A percentile compares a stretch with the other conserved stretches of the same genome.
Conservation (phyloP, 2,797 vertebrate species). For the Choloepus didactylus region DNA sequence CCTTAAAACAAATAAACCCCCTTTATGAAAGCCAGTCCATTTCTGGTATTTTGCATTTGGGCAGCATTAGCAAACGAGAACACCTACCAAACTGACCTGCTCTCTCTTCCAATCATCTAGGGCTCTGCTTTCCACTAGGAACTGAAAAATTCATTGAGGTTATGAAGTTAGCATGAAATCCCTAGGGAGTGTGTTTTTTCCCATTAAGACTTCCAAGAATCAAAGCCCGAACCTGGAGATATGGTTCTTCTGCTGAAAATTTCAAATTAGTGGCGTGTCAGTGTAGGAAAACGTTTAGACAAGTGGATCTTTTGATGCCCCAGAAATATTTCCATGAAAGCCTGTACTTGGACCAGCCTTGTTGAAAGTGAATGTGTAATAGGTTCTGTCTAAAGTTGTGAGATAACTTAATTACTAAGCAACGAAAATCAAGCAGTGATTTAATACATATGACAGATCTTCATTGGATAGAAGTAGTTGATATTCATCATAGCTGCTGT, state of each 20-base stretch:
- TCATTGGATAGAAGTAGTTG: constrained; percentile 24
- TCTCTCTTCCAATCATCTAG: neutral
- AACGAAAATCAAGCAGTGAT: constrained; percentile 19
- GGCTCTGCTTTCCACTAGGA: neutral
- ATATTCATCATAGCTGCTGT: constrained; percentile 5
- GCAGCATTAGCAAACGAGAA: too few relatives aligned
- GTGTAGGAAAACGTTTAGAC: neutral
- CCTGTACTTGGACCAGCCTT: neutral
- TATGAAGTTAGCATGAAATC: neutral
- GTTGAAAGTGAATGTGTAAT: neutral
- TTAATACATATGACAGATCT: neutral
- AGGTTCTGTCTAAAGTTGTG: neutral
- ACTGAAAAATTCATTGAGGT: neutral
- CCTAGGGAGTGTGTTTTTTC: neutral
- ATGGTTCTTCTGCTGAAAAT: neutral
- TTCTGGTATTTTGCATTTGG: too few relatives aligned
- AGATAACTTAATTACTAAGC: neutral
- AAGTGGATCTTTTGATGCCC: neutral
- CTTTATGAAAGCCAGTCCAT: too few relatives aligned
- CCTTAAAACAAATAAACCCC: too few relatives aligned
- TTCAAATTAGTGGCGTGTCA: neutral
- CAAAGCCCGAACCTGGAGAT: neutral
- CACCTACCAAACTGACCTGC: neutral
- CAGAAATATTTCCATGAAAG: neutral
- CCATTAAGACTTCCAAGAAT: neutral